Base-by-base conservation (phyloP, 2,113 vertebrate species). In the Antigone vipio region DNA sequence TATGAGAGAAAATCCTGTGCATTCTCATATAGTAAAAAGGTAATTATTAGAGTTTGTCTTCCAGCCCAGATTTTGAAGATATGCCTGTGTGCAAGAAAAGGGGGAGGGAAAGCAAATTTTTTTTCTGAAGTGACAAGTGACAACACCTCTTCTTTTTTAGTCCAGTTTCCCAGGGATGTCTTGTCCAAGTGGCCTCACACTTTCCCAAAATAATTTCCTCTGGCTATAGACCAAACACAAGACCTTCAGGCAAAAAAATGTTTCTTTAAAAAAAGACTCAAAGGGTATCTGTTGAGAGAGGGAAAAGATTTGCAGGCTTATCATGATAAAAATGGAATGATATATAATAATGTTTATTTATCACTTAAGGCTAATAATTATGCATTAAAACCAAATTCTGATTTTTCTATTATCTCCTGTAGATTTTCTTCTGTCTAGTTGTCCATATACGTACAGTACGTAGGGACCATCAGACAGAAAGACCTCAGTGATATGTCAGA, bases 121-220 rank as follows among this genome's bases (percentile, higher is more conserved):
- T 47, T 85, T 60, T 29, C 72, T 91, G 20, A 96, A 94, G 75
- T 95, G 95, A 87, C 73, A 93, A 94, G 34, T 95, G 88, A 92
- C 92, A 95, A 83, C 92, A 93, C 80, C 52, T 92, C n/a, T 42
- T 42, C 12, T 42, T 75, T 52, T 58, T 32, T 72, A 64, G 62
- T 89, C 42, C 55, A 26, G 26, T 97, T 97, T 97, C 96, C 94
- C 97, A 97, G 93, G 84, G 84, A 89, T 93, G 86, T 91, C 91
- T 95, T 87, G 62, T 83, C 89, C 95, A 97, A 93, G 50, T 85
- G 91, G 87, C 74, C 89, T 95, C 83, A 92, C 80, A 95, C 91
- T 95, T 97, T 97, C 96, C 94, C 38, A 91, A 97, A 97, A 97
- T 97, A 97, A 91, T 91, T 91, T 92, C 58, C 22, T 85, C 81